Percentiles rank a stretch among this genome's conserved stretches.
Evolutionary conservation across 2,888 invertebrate genomes (phyloP).

Genomic region (Chrysolina oricalcia): DNA sequence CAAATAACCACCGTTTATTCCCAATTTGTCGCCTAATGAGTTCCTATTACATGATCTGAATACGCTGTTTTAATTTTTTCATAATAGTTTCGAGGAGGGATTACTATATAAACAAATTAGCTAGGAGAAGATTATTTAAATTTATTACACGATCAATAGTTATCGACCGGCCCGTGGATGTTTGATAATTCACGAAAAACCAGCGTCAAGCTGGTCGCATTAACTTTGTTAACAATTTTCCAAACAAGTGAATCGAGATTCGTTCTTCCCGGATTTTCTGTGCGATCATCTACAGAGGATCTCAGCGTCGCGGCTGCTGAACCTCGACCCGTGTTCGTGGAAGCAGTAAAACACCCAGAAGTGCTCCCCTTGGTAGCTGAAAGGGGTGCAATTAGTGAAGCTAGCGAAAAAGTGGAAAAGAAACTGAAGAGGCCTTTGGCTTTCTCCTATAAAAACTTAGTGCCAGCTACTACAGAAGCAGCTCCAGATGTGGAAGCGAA

Average conservation of each 20-base stretch:
- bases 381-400: constrained; percentile 49
- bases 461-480: constrained; percentile 1
- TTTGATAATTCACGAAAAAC: background rate
- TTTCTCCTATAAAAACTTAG: constrained; percentile 60
- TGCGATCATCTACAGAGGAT: constrained; percentile 46
- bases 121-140: constrained; percentile 17
- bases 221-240: constrained; percentile 16
- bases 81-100: constrained; percentile 42
- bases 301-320: constrained; percentile 60
- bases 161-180: constrained; percentile 27
- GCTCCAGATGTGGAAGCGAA: constrained; percentile 34
- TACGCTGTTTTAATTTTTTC: constrained; percentile 50
- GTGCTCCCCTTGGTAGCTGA: constrained; percentile 57
- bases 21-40: constrained; percentile 58
- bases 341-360: constrained; percentile 49
- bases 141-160: constrained; percentile 6
- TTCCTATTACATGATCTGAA: constrained; percentile 54
- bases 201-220: constrained; percentile 31
- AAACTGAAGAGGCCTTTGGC: constrained; percentile 62
- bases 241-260: constrained; percentile 26
- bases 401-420: constrained; percentile 65
- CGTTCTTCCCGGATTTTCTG: constrained; percentile 35
- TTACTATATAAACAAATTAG: constrained; percentile 47
- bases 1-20: constrained; percentile 57
- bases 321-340: constrained; percentile 59